Evolutionary conservation across 2,888 invertebrate genomes (phyloP), one percentile per base, ranked within the genome.

Genomic region (Dicyrtoma fusca): DNA sequence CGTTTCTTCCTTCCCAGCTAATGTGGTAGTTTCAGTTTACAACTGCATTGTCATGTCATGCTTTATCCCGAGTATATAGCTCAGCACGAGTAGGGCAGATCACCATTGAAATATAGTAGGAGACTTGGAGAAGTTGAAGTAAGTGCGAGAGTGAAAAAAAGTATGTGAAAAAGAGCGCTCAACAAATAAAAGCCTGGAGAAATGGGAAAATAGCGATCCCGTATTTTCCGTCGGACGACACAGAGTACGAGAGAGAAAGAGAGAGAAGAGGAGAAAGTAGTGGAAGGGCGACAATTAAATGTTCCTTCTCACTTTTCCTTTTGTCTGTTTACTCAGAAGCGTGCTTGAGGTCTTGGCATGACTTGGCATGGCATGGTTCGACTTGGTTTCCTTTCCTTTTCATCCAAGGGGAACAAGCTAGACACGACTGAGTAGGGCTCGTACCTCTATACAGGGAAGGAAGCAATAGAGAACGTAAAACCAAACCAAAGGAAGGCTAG

Each of bases 81-180:
- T 34, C 34, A 5, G 34, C 34, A 3, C 34, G 34, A 34, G 8
- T 8, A 8, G 34, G 47, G 42, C 23, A 26, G 23, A 70, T 23
- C 11, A 63, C 13, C 17, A 53, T 19, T 44, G 17, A 14, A 26
- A 63, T 53, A 63, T 62, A 53, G 59, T 55, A 42, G 21, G 47
- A 49, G 61, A 14, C 61, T 55, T 44, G 71, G 45, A 68, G 53
- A 49, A 69, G 47, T n/a, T 49, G 42, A 59, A 59, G 69, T 61
- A 74, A 62, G 66, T 63, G 68, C 59, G 72, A 69, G 64, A 57
- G 69, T 65, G 49, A 55, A 64, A 55, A 64, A 49, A 71, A 61
- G 42, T 42, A 42, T 42, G 17, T 25, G 45, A 49, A 49, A 45
- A 64, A 61, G 49, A 25, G 25, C 25, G 49, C 47, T 63, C 45